These are phyloP conservation scores for Lamproptera curius DNA, from an alignment of 2,888 invertebrate species.

Conservation along the genomic window DNA sequence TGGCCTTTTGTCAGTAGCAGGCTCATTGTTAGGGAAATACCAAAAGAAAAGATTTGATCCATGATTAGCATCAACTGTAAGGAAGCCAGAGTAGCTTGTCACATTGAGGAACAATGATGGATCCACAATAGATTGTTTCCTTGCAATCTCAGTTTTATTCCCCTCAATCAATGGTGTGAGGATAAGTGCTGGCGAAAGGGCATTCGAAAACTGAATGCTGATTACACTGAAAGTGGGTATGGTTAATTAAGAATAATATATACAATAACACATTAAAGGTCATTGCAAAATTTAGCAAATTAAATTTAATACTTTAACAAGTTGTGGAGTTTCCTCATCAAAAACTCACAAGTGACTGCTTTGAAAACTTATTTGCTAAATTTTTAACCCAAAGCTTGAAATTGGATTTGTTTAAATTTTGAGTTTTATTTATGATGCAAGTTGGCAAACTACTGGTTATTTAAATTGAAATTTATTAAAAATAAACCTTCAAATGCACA, in stretches of 20 bases:
- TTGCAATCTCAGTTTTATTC: conserved; percentile 52
- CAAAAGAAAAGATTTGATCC: conserved; percentile 91
- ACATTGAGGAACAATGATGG: conserved; percentile 50
- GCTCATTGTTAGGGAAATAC: conserved; percentile 83
- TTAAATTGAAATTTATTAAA: too few species aligned
- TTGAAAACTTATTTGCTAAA: too few species aligned
- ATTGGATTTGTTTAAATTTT: too few species aligned
- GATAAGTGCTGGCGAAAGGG: conserved; percentile 34
- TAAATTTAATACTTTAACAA: neutral
- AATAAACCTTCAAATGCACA: too few species aligned
- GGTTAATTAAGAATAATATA: neutral
- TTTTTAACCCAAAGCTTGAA: too few species aligned
- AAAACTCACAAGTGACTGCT: neutral
- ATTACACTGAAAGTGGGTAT: conserved; percentile 13
- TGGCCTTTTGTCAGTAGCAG: conserved; percentile 72
- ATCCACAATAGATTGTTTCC: conserved; percentile 46
- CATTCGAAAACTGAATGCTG: conserved; percentile 1
- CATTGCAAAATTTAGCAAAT: too few species aligned
- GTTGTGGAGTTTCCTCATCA: neutral
- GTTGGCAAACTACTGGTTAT: too few species aligned
- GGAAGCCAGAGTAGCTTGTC: conserved; percentile 71
- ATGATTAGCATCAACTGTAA: conserved; percentile 85
- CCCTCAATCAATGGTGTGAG: conserved; percentile 59
- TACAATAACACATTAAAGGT: neutral
- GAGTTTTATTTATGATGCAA: too few species aligned